These are phyloP conservation scores for Daubentonia madagascariensis DNA, from an alignment of 2,113 vertebrate genomes.

Conservation along the genomic window DNA sequence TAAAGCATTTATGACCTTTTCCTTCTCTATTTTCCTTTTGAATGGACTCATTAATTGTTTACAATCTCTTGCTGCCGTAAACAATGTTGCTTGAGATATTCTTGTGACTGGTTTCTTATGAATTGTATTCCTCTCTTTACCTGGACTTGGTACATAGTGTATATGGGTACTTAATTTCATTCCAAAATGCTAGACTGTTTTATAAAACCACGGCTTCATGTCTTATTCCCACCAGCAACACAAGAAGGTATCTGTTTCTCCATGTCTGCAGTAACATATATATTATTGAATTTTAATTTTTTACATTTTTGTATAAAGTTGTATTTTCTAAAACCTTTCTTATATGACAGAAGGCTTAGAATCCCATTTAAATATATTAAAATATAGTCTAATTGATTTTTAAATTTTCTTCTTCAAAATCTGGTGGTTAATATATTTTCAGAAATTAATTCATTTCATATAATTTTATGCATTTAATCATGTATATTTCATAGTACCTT, in stretches of 20 bases:
- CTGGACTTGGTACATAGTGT: neutral
- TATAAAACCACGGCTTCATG: neutral
- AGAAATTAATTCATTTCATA: constrained; percentile 14
- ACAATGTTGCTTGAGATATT: neutral
- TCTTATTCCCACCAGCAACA: neutral
- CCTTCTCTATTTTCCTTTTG: neutral
- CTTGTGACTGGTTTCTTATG: neutral
- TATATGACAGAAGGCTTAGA: neutral
- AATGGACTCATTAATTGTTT: neutral
- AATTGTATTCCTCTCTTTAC: neutral
- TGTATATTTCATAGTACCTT: neutral
- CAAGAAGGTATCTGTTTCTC: neutral
- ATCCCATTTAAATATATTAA: constrained; percentile 14
- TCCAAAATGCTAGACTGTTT: neutral
- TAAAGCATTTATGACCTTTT: neutral
- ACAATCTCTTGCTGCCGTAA: neutral
- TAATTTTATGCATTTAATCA: constrained; percentile 15
- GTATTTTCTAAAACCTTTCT: neutral
- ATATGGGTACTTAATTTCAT: too few relatives aligned
- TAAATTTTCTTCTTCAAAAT: constrained; percentile 14
- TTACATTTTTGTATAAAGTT: neutral
- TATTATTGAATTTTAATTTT: neutral
- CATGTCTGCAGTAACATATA: neutral
- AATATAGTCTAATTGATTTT: neutral
- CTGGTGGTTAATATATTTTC: constrained; percentile 22